These are phyloP conservation scores for Drosophila pseudoananassae DNA, from an alignment of 1,140 invertebrate species.

Conservation along the genomic window DNA sequence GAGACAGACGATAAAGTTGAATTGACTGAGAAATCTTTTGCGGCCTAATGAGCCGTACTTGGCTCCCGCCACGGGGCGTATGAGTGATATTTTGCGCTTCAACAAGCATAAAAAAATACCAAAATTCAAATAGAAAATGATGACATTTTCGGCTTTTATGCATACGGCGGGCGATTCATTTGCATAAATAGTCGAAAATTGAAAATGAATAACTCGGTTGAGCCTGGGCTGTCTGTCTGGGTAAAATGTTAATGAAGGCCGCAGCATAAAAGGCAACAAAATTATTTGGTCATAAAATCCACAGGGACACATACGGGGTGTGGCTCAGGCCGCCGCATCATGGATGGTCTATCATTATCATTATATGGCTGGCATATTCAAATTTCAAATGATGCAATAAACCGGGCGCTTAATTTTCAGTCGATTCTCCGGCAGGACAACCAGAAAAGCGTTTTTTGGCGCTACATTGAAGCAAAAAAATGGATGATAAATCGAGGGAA, in stretches of 20 bases:
- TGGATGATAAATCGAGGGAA: slow-evolving; percentile 70
- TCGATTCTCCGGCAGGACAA: slow-evolving; percentile 29
- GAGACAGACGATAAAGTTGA: slow-evolving; percentile 13
- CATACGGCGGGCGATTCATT: slow-evolving; percentile 67
- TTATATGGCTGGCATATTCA: slow-evolving; percentile 56
- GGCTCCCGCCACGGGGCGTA: slow-evolving; percentile 65
- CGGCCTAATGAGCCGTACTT: slow-evolving; percentile 69
- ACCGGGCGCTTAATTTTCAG: slow-evolving; percentile 44
- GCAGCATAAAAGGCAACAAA: slow-evolving; percentile 65
- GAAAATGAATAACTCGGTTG: slow-evolving; percentile 69
- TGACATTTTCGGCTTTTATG: slow-evolving; percentile 77
- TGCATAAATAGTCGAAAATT: slow-evolving; percentile 81
- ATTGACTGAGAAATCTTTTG: slow-evolving; percentile 40
- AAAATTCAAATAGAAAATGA: slow-evolving; percentile 37
- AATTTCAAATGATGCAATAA: slow-evolving; percentile 71
- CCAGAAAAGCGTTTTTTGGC: neutral
- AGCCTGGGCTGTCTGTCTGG: slow-evolving; percentile 34
- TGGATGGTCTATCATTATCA: slow-evolving; percentile 37
- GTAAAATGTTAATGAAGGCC: slow-evolving; percentile 62
- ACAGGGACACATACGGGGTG: slow-evolving; percentile 39
- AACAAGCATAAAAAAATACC: slow-evolving; percentile 37
- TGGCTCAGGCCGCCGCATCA: neutral
- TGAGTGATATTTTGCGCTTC: slow-evolving; percentile 78
- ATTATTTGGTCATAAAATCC: slow-evolving; percentile 66
- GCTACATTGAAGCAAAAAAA: slow-evolving; percentile 26